Evolutionary conservation across 2,113 vertebrate genomes (phyloP).

Genomic region (Pitta sordida): DNA sequence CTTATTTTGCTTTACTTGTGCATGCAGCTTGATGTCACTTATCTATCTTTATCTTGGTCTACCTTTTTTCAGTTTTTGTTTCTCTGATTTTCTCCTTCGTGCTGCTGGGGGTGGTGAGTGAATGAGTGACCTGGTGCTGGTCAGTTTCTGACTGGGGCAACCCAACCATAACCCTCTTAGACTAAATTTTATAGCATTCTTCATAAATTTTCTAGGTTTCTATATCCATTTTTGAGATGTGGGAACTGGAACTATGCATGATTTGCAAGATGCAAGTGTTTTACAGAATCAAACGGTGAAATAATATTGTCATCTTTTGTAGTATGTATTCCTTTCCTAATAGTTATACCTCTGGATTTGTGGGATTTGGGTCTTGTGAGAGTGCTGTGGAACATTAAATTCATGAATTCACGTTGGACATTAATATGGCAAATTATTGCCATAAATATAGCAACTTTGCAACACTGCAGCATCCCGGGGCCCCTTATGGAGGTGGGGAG

Average conservation of each 20-base stretch:
- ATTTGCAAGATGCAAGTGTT: neutral
- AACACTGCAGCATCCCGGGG: no score
- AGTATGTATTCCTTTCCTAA: neutral
- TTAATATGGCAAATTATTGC: no score
- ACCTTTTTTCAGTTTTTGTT: neutral
- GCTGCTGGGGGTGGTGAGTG: fast-evolving
- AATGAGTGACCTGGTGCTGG: neutral
- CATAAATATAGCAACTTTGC: no score
- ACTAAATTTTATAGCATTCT: neutral
- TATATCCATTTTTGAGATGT: no score
- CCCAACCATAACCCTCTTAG: neutral
- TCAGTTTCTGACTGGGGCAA: neutral
- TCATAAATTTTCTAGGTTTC: neutral
- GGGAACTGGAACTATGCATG: neutral
- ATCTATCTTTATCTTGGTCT: neutral
- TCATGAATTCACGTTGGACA: no score
- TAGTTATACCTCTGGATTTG: no score
- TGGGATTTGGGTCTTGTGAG: no score
- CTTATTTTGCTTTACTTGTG: neutral
- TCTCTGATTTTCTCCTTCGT: neutral
- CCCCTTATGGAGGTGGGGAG: no score
- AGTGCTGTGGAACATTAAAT: no score
- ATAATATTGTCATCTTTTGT: neutral
- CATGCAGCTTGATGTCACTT: neutral
- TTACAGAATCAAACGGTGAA: neutral